Evolutionary conservation across 2,113 vertebrate species (phyloP), one percentile per base, ranked within the genome.

Genomic region (Catagonus wagneri): DNA sequence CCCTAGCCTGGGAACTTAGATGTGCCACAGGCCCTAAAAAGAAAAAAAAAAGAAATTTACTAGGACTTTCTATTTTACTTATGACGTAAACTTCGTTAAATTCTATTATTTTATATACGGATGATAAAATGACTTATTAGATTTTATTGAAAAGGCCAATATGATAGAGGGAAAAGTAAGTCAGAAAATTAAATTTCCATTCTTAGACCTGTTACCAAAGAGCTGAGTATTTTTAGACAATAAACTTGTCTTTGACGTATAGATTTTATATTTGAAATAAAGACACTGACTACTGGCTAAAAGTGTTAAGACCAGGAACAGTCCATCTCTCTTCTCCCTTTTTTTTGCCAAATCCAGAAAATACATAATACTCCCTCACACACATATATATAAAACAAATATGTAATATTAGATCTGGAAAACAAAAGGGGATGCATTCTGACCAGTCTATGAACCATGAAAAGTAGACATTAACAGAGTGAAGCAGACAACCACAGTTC

Each of bases 111-210:
- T 10, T 23, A 65, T 11, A 69, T 1, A 0, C 13, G 0, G 65
- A 54, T 71, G 93, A 83, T 20, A 29, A 80, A 92, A 69, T 61
- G 25, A 83, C 11, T 81, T 11, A 93, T 25, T 1, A 58, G 2
- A 85, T 88, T 94, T 94, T 61, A 83, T 39, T 90, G 36, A 65
- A 76, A 95, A 89, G 61, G 16, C 27, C 84, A 85, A 52, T 34
- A 69, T 29, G 17, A 76, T 65, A 54, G 23, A 83, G 5, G 2
- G 23, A 7, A 90, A 60, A 94, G 15, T 23, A 93, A 68, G 27
- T 74, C 65, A 90, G 39, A 27, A 93, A 89, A 81, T 63, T 78
- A 91, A 52, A 76, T 52, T 14, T 20, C 44, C 16, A 72, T 68
- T 89, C 23, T 10, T 7, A 84, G 39, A 94, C 10, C 19, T 69